phyloP scores from a whole-genome alignment of 2,113 vertebrate genomes.

The Cyanoderma ruficeps region DNA sequence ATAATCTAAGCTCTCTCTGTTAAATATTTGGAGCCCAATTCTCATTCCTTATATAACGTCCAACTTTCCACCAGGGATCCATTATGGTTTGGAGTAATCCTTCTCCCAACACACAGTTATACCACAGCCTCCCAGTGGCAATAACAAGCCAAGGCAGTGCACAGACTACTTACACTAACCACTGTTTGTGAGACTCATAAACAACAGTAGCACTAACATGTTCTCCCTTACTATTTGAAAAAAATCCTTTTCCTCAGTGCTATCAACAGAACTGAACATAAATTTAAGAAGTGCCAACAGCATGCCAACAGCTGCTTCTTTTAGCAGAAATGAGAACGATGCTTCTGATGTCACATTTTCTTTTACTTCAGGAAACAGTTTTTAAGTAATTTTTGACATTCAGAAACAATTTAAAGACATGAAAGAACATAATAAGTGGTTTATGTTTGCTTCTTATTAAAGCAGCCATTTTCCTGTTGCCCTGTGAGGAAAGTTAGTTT shows the following conservation, averaged over 20 bases:
- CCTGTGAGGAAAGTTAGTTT: not conserved
- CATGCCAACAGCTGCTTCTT: not conserved
- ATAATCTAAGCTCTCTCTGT: not conserved
- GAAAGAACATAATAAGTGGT: not conserved
- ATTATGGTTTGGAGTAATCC: constrained; percentile 42
- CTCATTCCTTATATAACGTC: not conserved
- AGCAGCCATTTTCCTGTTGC: not conserved
- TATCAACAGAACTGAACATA: not conserved
- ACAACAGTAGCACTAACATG: not conserved
- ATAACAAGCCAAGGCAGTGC: not conserved
- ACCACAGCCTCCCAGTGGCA: constrained; percentile 26
- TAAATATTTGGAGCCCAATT: not conserved
- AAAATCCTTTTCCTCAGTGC: not conserved
- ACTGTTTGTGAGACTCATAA: not conserved
- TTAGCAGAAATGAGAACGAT: not conserved
- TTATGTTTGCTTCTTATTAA: not conserved
- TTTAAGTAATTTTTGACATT: constrained; percentile 12
- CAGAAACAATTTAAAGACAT: not conserved
- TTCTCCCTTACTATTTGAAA: constrained; percentile 4
- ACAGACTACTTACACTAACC: not conserved
- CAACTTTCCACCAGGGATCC: not conserved
- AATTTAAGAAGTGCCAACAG: not conserved
- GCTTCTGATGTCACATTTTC: not conserved
- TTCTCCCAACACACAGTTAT: constrained; percentile 2
- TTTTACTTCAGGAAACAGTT: not conserved